Evolutionary conservation across 2,113 vertebrate genomes (phyloP), one percentile per base, ranked within the genome.

Genomic region (Trematocara variabile): DNA sequence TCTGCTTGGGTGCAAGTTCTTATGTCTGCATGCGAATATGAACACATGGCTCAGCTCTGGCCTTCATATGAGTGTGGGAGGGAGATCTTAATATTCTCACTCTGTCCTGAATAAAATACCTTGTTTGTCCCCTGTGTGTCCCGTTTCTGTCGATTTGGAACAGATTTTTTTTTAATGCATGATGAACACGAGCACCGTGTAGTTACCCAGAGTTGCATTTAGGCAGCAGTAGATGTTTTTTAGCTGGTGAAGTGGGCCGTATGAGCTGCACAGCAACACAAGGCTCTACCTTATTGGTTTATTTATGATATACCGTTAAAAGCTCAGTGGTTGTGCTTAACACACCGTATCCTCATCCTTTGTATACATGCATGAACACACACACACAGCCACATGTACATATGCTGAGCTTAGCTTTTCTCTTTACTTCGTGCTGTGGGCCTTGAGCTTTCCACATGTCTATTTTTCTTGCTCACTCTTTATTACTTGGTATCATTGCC

Each of bases 281-380:
- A 77, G 83, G 37, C 60, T 28, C 44, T 20, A 53, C 77, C 81
- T 80, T 46, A 46, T 37, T 52, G 30, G 11, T 87, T 90, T 91
- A 93, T 94, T 94, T 86, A 92, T 91, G 68, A 86, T 86, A 60
- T 41, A 78, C 20, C 14, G 77, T 86, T 54, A 81, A 81, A 88
- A 85, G 58, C 79, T 83, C 54, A 46, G 75, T n/a, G 68, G 28
- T 52, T 60, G 81, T 82, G 65, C 77, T 77, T 79, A 85, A 89
- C 83, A 65, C 37, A 65, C 7, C 37, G 30, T 77, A 78, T 85
- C 79, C 58, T 77, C 80, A 83, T 87, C 70, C 77, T 10, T 12
- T 68, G 14, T 54, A 46, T 52, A 28, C 60, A 82, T 50, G 58
- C 60, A 82, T 53, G 37, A 16, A 81, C 75, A 56, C 52, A 77